Evolutionary conservation across 2,113 vertebrate species (phyloP).

Genomic region (Geococcyx californianus): DNA sequence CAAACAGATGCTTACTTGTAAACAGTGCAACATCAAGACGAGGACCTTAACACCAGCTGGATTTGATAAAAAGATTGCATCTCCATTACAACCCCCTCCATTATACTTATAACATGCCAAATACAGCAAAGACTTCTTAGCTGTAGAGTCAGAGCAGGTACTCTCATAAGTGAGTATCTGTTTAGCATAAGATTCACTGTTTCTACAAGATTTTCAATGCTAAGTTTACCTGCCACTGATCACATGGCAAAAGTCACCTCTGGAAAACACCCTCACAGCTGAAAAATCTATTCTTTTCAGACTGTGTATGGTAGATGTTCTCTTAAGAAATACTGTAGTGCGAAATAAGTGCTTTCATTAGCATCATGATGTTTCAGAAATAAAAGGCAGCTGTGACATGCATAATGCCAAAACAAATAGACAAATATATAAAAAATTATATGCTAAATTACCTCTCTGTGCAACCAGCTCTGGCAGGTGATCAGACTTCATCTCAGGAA

Average conservation of each 20-base stretch:
- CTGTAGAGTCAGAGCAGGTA: neutral
- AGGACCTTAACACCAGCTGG: neutral
- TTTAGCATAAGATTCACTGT: neutral
- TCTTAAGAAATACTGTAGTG: neutral
- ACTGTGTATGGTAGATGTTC: neutral
- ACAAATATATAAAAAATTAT: neutral
- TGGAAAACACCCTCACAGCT: neutral
- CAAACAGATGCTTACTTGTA: neutral
- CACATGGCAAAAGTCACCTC: neutral
- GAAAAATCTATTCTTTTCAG: neutral
- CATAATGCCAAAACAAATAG: constrained; percentile 33
- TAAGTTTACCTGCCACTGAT: neutral
- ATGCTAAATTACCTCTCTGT: constrained; percentile 36
- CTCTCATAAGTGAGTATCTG: neutral
- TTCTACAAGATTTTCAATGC: neutral
- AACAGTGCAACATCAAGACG: neutral
- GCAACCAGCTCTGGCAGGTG: neutral
- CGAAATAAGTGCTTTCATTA: neutral
- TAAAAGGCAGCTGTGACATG: neutral
- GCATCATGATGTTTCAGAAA: neutral
- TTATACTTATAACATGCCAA: neutral
- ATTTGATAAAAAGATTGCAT: neutral
- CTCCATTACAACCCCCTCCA: neutral
- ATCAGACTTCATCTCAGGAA: neutral
- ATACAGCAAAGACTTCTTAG: neutral